Conservation (phyloP, 2,113 vertebrate species). For the Caranx ignobilis region DNA sequence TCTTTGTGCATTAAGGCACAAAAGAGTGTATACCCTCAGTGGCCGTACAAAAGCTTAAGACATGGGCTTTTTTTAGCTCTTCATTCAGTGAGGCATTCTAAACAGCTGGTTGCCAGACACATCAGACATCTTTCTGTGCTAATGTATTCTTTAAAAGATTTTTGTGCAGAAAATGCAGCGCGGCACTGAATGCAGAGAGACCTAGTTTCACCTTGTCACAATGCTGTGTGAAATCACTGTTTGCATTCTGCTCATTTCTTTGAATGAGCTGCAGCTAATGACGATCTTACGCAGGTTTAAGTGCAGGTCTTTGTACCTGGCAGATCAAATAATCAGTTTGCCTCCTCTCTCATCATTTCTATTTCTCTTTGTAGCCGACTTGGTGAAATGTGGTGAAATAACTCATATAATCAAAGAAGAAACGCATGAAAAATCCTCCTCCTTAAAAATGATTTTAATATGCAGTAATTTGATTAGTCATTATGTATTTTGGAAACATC, state of each 20-base stretch:
- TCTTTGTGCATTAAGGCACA: neutral
- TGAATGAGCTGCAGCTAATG: neutral
- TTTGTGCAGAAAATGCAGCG: neutral
- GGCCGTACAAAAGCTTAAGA: neutral
- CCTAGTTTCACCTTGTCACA: neutral
- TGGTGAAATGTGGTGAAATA: neutral
- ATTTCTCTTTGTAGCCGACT: neutral
- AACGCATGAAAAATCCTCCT: neutral
- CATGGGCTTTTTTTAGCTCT: neutral
- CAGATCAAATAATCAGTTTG: neutral
- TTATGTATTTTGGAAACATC: neutral
- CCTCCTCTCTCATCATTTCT: neutral
- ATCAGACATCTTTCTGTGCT: neutral
- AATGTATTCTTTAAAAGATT: neutral
- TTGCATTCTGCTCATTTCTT: conserved; percentile 11
- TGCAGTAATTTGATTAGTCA: neutral
- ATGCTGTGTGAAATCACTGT: neutral
- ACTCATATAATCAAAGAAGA: neutral
- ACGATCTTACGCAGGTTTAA: neutral
- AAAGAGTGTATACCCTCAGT: neutral
- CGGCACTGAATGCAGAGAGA: neutral
- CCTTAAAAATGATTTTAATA: neutral
- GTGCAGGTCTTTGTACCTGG: neutral
- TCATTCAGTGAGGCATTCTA: neutral
- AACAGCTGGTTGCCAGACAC: neutral